These are phyloP conservation scores for Tupaia chinensis DNA, from an alignment of 2,113 vertebrate genomes.

Conservation along the genomic window DNA sequence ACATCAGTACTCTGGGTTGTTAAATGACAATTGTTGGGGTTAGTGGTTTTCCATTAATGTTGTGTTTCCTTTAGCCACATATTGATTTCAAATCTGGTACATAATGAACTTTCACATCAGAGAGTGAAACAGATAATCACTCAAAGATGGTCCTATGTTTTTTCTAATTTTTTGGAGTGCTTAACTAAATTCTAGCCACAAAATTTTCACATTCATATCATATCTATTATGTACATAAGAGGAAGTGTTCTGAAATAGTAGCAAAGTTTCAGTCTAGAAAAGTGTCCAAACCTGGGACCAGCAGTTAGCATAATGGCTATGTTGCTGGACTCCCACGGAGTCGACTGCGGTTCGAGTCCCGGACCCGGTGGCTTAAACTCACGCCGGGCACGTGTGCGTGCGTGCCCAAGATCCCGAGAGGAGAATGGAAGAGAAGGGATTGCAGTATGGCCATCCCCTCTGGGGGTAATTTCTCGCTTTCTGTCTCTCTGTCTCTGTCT, in stretches of 20 bases:
- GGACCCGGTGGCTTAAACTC: no score
- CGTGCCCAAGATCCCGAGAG: no score
- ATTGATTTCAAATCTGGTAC: slow-evolving; percentile 60
- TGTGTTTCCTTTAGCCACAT: slow-evolving; percentile 45
- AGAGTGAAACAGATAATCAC: slow-evolving; percentile 21
- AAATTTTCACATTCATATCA: not conserved
- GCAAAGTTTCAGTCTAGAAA: not conserved
- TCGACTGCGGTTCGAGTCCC: no score
- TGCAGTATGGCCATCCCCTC: no score
- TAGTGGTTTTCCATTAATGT: slow-evolving; percentile 61
- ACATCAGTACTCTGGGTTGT: slow-evolving; percentile 4
- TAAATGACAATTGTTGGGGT: slow-evolving; percentile 48
- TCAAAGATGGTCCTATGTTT: slow-evolving; percentile 40
- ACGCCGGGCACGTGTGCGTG: no score
- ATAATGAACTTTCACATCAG: slow-evolving; percentile 50
- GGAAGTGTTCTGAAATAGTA: not conserved
- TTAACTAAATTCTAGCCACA: not conserved
- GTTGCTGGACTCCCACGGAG: no score
- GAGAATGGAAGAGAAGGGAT: no score
- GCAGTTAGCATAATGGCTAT: no score
- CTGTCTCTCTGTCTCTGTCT: no score
- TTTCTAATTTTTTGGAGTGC: slow-evolving; percentile 1
- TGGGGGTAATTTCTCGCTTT: no score
- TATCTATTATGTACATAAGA: not conserved
- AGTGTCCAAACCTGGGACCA: not conserved